Conservation (phyloP, 2,113 vertebrate genomes). For the Marmota monax region DNA sequence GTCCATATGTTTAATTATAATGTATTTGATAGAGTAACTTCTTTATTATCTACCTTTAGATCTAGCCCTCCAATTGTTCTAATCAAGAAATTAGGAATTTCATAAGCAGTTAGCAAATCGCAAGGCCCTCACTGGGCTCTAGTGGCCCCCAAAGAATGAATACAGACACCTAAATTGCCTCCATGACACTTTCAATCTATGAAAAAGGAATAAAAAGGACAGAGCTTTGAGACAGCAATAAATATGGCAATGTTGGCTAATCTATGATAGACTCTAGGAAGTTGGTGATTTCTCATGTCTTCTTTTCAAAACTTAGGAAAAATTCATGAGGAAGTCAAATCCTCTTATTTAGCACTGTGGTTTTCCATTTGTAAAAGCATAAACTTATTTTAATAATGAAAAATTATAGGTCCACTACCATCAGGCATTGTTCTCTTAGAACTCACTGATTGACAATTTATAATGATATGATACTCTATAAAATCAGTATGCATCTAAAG, state of each 20-base stretch:
- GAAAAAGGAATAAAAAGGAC: not conserved
- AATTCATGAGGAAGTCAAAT: not conserved
- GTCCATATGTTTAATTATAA: not conserved
- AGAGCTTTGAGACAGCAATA: not conserved
- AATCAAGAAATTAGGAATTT: not conserved
- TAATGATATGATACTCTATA: not conserved
- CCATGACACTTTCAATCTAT: not conserved
- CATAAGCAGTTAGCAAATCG: not conserved
- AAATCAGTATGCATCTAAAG: slow-evolving; percentile 47
- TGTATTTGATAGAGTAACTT: not conserved
- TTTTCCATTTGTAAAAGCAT: not conserved
- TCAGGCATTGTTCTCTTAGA: not conserved
- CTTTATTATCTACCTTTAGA: slow-evolving; percentile 40
- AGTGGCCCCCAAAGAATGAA: not conserved
- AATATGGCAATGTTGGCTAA: not conserved
- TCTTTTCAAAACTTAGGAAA: not conserved
- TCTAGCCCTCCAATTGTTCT: not conserved
- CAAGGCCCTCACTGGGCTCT: not conserved
- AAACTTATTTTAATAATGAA: slow-evolving; percentile 34
- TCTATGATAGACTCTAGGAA: not conserved
- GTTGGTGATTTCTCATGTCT: not conserved
- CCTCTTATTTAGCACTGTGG: not conserved
- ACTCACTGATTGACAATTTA: slow-evolving; percentile 46
- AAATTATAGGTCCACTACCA: not conserved
- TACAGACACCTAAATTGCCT: not conserved